These are phyloP conservation scores for Crossocerus cetratus DNA, from an alignment of 2,888 invertebrate species.

Conservation along the genomic window DNA sequence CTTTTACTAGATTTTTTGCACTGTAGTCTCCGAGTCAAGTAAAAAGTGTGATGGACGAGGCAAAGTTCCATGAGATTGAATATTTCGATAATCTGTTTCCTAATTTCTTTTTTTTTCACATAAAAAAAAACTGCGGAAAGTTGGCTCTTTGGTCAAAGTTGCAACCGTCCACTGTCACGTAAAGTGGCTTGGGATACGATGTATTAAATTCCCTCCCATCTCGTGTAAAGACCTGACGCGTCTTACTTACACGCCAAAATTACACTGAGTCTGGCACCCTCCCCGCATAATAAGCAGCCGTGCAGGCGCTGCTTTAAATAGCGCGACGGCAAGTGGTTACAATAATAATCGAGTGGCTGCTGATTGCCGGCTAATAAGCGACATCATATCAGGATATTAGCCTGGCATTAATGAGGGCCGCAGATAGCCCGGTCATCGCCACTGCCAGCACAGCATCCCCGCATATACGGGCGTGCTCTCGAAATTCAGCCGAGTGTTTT, in stretches of 20 bases:
- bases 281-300: slow-evolving; percentile 37
- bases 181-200: slow-evolving; percentile 15
- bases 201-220: slow-evolving; percentile 41
- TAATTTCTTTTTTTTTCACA: neutral
- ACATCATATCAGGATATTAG: slow-evolving; percentile 54
- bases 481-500: neutral
- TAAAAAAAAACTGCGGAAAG: no score
- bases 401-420: slow-evolving; percentile 43
- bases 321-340: slow-evolving; percentile 16
- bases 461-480: no score
- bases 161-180: no score
- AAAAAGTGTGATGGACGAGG: no score
- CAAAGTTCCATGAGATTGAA: no score
- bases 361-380: slow-evolving; percentile 46
- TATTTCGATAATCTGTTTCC: no score
- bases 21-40: no score
- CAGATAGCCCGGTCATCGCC: slow-evolving; percentile 26
- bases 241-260: slow-evolving; percentile 50
- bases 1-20: no score
- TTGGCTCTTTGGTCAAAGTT: no score
- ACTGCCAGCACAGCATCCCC: neutral
- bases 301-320: slow-evolving; percentile 38
- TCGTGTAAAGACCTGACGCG: slow-evolving; percentile 32
- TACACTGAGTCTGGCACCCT: slow-evolving; percentile 17
- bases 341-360: slow-evolving; percentile 39